Evolutionary conservation across 35 echinoderm and acorn worm species (phyloP).

Genomic region (Holothuria glaberrima): DNA sequence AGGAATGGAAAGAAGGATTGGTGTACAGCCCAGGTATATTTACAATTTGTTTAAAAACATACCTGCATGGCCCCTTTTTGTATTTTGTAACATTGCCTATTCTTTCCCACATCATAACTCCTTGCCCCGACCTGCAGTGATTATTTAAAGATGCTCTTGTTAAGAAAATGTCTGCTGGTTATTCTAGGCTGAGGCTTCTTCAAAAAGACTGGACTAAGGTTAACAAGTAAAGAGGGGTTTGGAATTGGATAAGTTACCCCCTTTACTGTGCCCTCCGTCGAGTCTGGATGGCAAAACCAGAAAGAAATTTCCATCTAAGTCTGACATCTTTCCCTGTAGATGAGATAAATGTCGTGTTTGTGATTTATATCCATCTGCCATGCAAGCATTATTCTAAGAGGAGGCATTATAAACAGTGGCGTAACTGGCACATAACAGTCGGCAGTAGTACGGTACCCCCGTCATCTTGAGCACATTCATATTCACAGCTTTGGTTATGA

Average conservation of each 20-base stretch:
- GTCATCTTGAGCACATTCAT: conserved; percentile 52
- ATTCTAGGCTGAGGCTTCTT: conserved; percentile 43
- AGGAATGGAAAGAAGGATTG: too few species aligned
- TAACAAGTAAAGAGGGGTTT: conserved; percentile 38
- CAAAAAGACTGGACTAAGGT: conserved; percentile 28
- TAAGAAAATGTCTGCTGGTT: conserved; percentile 43
- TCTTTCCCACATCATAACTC: conserved; percentile 45
- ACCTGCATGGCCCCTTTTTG: conserved; percentile 47
- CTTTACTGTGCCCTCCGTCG: conserved; percentile 37
- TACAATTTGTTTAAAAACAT: conserved; percentile 55
- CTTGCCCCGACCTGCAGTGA: not conserved
- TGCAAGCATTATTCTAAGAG: conserved; percentile 54
- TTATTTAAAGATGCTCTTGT: conserved; percentile 44
- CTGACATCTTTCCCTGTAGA: conserved; percentile 49
- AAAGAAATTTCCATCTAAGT: conserved; percentile 39
- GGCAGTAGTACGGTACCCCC: conserved; percentile 54
- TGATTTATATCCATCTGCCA: conserved; percentile 54
- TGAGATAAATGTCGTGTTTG: conserved; percentile 47
- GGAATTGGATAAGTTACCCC: conserved; percentile 40
- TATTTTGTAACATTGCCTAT: conserved; percentile 45
- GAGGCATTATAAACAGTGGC: conserved; percentile 54
- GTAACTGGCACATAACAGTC: conserved; percentile 43
- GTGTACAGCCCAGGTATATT: conserved; percentile 2
- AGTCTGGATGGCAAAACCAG: conserved; percentile 43
- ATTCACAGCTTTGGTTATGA: conserved; percentile 53